A percentile compares a stretch with the other conserved stretches of the same genome.
phyloP scores from a whole-genome alignment of 2,888 invertebrate species.

The Noctua janthina region DNA sequence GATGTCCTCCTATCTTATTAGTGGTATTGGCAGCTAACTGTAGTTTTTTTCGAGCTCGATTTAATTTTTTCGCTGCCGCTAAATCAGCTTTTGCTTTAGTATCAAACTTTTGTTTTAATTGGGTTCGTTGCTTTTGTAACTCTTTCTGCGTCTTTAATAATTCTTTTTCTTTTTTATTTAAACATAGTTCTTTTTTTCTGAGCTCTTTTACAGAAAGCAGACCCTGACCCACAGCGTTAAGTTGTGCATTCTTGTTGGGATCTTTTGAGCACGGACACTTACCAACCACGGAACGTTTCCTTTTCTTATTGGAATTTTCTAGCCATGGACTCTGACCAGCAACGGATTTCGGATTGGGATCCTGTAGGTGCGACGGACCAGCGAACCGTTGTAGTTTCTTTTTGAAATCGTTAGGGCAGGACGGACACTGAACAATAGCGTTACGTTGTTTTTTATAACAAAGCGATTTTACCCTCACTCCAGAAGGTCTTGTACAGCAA shows the following conservation, averaged over 20 bases:
- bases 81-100: slow-evolving; percentile 66
- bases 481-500: neutral
- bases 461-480: neutral
- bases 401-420: neutral
- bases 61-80: slow-evolving; percentile 69
- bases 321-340: neutral
- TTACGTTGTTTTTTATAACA: neutral
- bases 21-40: slow-evolving; percentile 53
- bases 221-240: neutral
- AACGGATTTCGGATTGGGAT: neutral
- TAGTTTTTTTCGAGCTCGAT: slow-evolving; percentile 69
- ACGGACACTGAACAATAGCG: neutral
- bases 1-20: slow-evolving; percentile 41
- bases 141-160: slow-evolving; percentile 65
- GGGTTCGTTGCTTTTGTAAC: slow-evolving; percentile 61
- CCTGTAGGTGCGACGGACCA: neutral
- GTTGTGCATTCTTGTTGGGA: neutral
- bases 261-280: neutral
- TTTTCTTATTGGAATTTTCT: neutral
- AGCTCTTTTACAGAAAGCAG: slow-evolving; percentile 22
- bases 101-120: slow-evolving; percentile 52
- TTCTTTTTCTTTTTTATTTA: slow-evolving; percentile 67
- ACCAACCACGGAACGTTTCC: neutral
- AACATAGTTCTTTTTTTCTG: slow-evolving; percentile 57
- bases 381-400: neutral